Base-by-base conservation (phyloP, 1,140 invertebrate genomes). In the Rhagoletis pomonella region DNA sequence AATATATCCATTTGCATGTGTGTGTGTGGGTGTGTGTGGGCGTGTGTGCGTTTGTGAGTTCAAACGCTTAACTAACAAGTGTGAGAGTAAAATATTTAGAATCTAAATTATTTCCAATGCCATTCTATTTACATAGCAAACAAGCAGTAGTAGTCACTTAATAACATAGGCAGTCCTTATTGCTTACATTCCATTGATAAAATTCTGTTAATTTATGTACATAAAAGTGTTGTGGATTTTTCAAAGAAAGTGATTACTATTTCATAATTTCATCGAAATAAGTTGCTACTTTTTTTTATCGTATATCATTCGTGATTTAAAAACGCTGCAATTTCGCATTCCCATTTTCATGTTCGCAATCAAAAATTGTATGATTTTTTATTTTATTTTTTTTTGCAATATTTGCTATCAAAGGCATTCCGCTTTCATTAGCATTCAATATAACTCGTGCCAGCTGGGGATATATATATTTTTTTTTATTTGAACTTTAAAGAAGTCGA, bases 391-490 rank as follows among this genome's bases (percentile, higher is more conserved):
- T n/a, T 55, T 55, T 55, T 81, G 60, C 17, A 58, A 55, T 19
- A 50, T 55, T 81, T 58, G 19, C 4, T 81, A 55, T 81, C 3
- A 81, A 81, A 81, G 17, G 14, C 44, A 81, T 81, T 81, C 29
- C 47, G 73, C 17, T 47, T 17, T 12, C 69, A 73, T 84, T n/a
- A 85, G 87, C 87, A 87, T 42, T 47, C 12, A 69, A 85, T 90
- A 92, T 93, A 93, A 92, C 90, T 94, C 94, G 94, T 94, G 94
- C 94, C 94, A 94, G 94, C 94, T 94, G 94, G 94, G 94, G 94
- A 94, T 93, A 92, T 91, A 92, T 88, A 90, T 90, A 67, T 86
- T 55, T 69, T 55, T 86, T 55, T n/a, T n/a, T n/a, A n/a, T n/a
- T n/a, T 73, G 4, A 85, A 59, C 14, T 50, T 65, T 59, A 47